Base-by-base conservation (phyloP, 2,113 vertebrate genomes). In the Dipodomys spectabilis region DNA sequence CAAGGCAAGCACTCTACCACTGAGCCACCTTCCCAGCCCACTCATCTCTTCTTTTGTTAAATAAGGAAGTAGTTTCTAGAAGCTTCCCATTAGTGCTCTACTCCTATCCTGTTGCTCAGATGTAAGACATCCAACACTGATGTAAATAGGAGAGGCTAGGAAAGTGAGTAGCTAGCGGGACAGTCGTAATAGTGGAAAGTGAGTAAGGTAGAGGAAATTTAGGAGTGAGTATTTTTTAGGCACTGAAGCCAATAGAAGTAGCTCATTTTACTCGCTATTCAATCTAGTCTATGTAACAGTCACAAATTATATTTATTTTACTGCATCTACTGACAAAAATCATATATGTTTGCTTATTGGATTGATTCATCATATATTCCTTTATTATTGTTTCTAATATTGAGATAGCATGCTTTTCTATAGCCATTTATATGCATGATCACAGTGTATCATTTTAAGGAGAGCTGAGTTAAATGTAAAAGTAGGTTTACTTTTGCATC, bases 301-400 rank as follows among this genome's bases (percentile, higher is more conserved):
- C 16, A 32, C 32, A 4, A 91, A 71, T 94, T 83, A 60, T 27
- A 90, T 75, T 65, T 86, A 28, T 16, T 86, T 79, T 90, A 9
- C 2, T 80, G 64, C 1, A 67, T 74, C 19, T 74, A 82, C 23
- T 90, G 20, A 87, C n/a, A 28, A 18, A 18, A 84, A 69, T 67
- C 27, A 64, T 27, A 13, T 4, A 71, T n/a, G 90, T 83, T 77
- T 79, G 25, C 6, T 74, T 32, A 75, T 25, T 53, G 62, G 62
- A 64, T 64, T 23, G 6, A 87, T 72, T 80, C 25, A 44, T 28
- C 23, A 27, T 2, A 64, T n/a, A 87, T 83, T 79, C 71, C 19
- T 13, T 71, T 35, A 60, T 6, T 57, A 18, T 57, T 13, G 15
- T 19, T 57, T 57, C 53, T 18, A 57, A 57, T 13, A 57, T 57